Conservation (phyloP, 2,113 vertebrate species). For the Antechinus flavipes region DNA sequence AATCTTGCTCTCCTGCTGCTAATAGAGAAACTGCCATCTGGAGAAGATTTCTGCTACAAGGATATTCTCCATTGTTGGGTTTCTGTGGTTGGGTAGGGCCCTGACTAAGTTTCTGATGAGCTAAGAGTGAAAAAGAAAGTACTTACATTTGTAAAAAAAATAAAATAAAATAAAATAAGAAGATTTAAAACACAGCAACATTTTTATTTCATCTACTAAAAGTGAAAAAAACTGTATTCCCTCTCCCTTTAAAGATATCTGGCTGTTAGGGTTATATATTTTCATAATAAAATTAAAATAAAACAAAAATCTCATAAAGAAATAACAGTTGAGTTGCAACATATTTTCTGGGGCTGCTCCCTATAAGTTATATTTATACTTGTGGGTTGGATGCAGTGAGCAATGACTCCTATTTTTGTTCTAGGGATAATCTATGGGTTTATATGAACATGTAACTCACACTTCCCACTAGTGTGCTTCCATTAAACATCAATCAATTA, state of each 20-base stretch:
- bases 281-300: not conserved
- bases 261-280: not conserved
- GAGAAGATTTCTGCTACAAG: conserved; percentile 58
- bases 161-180: not conserved
- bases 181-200: conserved; percentile 2
- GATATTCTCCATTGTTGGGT: conserved; percentile 52
- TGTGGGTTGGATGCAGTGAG: not conserved
- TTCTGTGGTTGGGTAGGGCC: conserved; percentile 14
- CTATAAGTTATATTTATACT: not conserved
- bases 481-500: not conserved
- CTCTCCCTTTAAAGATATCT: not conserved
- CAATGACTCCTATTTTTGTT: not conserved
- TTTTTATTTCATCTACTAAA: not conserved
- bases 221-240: not conserved
- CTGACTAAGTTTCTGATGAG: conserved; percentile 41
- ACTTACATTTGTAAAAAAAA: not conserved
- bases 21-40: conserved; percentile 72
- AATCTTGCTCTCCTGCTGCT: conserved; percentile 69
- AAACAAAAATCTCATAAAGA: conserved; percentile 9
- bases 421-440: not conserved
- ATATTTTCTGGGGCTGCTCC: not conserved
- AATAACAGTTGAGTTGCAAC: not conserved
- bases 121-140: conserved; percentile 13
- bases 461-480: not conserved
- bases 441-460: not conserved